phyloP scores from a whole-genome alignment of 2,888 invertebrate genomes.

The Zaprionus obscuricornis region DNA sequence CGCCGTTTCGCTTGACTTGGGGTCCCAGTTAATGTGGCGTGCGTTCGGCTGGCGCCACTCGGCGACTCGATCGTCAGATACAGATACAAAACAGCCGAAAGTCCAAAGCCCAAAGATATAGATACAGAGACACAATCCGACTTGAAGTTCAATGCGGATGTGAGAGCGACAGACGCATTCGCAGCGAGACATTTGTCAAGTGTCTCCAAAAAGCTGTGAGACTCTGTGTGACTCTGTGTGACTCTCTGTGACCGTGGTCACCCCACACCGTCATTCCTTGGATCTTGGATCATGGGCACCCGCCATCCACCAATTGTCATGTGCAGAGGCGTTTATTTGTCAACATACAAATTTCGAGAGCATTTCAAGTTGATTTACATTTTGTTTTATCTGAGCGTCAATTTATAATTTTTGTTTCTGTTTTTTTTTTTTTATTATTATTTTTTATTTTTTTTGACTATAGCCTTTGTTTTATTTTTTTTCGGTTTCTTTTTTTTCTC shows the following conservation, averaged over 20 bases:
- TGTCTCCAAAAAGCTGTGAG: no score
- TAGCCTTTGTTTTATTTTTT: no score
- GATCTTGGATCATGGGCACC: no score
- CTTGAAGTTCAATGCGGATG: conserved; percentile 51
- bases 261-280: no score
- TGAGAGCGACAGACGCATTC: conserved; percentile 25
- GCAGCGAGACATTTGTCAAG: conserved; percentile 65
- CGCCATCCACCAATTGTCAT: conserved; percentile 4
- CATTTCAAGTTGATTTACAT: conserved; percentile 72
- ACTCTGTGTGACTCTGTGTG: no score
- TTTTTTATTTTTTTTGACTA: conserved; percentile 1
- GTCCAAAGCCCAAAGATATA: conserved; percentile 10
- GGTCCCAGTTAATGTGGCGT: conserved; percentile 66
- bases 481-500: not conserved
- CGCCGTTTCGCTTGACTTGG: conserved; percentile 35
- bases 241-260: no score
- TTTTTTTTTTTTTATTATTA: not conserved
- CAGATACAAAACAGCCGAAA: conserved; percentile 22
- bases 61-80: conserved; percentile 36
- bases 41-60: conserved; percentile 70
- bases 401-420: conserved; percentile 62
- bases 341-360: conserved; percentile 69
- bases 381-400: conserved; percentile 54
- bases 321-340: conserved; percentile 77
- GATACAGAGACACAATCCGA: conserved; percentile 24